Evolutionary conservation across 2,113 vertebrate genomes (phyloP), one percentile per base, ranked within the genome.

Genomic region (Protomyctophum bolini): DNA sequence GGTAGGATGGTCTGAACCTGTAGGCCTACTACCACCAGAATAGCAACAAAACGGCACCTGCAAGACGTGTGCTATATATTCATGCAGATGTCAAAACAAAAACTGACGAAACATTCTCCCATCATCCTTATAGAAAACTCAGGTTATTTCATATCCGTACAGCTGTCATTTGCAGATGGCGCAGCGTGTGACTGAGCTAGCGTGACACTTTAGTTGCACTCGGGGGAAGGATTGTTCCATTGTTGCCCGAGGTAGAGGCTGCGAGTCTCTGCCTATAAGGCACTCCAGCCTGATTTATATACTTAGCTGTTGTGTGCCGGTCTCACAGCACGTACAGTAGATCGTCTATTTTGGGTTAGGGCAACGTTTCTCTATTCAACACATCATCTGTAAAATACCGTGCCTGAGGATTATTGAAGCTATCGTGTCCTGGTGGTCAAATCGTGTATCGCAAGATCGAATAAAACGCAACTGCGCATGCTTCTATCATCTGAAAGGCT

Each of bases 161-260:
- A 80, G 76, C 83, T 85, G 83, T 73, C 77, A 77, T 60, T 67
- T 80, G 75, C 77, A 85, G 83, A 80, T 82, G 80, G 80, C 56
- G 58, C 77, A 12, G 73, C 76, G 65, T 60, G 71, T 46, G 48
- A 87, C 59, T 58, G 66, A 86, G 74, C 75, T 47, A 70, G 76
- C 75, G 55, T 56, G 66, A 68, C 71, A 76, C 73, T 52, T 76
- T 60, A 64, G 58, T 12, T 60, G 64, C 75, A 68, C 71, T 63
- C 65, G 65, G 54, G 45, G 63, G 29, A 41, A 14, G 80, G 65
- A 79, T 81, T 66, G 56, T 60, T 73, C 45, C 15, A n/a, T 48
- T 51, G 51, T 73, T 80, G 73, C 71, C 65, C 59, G 46, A 69
- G 71, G 60, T 71, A 29, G 73, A 68, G 50, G 21, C 51, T 41